Percentiles rank a stretch among this genome's conserved stretches.
phyloP scores from a whole-genome alignment of 2,797 vertebrate genomes.

The Sternarchorhynchus goeldii region DNA sequence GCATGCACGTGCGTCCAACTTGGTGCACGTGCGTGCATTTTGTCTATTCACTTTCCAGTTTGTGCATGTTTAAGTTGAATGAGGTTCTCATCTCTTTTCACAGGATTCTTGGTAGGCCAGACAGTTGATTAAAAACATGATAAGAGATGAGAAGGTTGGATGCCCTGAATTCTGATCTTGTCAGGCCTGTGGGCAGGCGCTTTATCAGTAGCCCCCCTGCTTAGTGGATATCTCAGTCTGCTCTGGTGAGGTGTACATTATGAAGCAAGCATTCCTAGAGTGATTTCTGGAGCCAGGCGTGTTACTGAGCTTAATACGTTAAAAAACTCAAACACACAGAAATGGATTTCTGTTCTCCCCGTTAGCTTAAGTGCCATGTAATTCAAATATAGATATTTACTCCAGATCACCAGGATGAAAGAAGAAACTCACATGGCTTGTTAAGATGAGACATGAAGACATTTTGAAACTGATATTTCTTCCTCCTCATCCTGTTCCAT shows the following conservation, averaged over 20 bases:
- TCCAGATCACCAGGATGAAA: not conserved
- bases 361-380: not conserved
- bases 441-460: not conserved
- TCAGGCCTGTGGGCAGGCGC: conserved; percentile 1
- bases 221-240: conserved; percentile 10
- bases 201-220: conserved; percentile 22
- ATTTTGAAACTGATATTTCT: too few species aligned
- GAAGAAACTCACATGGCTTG: not conserved
- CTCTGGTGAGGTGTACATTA: not conserved
- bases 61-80: not conserved
- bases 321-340: not conserved
- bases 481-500: not conserved
- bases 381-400: not conserved
- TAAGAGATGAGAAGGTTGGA: conserved; percentile 15
- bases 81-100: conserved; percentile 7
- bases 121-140: conserved; percentile 11
- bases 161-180: conserved; percentile 40
- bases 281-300: not conserved
- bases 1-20: too few species aligned
- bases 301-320: not conserved
- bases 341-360: not conserved
- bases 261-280: not conserved
- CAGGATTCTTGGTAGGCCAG: not conserved
- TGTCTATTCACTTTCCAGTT: not conserved
- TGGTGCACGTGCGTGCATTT: not conserved